Base-by-base conservation (phyloP, 2,113 vertebrate genomes). In the Nettapus auritus region DNA sequence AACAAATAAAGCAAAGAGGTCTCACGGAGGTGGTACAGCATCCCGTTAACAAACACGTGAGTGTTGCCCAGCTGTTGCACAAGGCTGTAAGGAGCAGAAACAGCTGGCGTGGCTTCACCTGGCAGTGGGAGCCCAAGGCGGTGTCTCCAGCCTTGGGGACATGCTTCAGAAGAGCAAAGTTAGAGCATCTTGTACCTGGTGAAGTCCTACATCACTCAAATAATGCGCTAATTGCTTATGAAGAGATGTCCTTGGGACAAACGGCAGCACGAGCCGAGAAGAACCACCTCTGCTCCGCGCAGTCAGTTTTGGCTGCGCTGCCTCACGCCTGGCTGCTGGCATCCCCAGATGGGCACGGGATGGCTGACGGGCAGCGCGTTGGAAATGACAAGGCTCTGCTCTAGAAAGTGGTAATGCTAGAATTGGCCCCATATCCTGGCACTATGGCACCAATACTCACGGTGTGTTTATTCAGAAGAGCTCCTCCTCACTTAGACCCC, bases 241-340 rank as follows among this genome's bases (percentile, higher is more conserved):
- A 34, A 86, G 62, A 44, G 31, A 23, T 20, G 86, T 25, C 1
- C 2, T 83, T 5, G 14, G 55, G 74, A 62, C 48, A 42, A 53
- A 67, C 0, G 0, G 81, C 57, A 82, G 88, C 82, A 42, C 0
- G 0, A 70, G 48, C 19, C 33, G 6, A n/a, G 25, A 33, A 8
- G 3, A 53, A 4, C 57, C 34, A 3, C 33, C 5, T 26, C 16
- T 0, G 0, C 15, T 26, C 4, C 38, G 13, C 36, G 28, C 36
- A 11, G 7, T 1, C 11, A 8, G 44, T 6, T 50, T 2, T 34
- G 29, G 75, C 89, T 50, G 64, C 5, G 2, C 52, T 56, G 40
- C 70, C 42, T 20, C 11, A 21, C 10, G 2, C 9, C 40, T 3
- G 66, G 40, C 71, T 60, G 3, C 3, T 31, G 38, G 50, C 60